phyloP scores from a whole-genome alignment of 2,113 vertebrate species.

The Lutjanus erythropterus region DNA sequence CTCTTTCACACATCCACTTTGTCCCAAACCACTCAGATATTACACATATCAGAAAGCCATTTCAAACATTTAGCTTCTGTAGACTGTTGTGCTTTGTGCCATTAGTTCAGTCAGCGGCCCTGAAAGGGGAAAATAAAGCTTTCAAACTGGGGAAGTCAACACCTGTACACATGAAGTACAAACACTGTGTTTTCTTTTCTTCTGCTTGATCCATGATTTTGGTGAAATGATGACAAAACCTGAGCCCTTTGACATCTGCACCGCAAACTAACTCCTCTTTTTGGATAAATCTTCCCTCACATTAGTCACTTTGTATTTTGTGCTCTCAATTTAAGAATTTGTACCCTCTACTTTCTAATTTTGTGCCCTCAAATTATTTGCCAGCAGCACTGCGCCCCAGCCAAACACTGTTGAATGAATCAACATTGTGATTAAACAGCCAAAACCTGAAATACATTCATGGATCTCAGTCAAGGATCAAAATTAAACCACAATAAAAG shows the following conservation, averaged over 20 bases:
- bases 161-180: neutral
- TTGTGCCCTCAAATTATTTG: neutral
- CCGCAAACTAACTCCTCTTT: no score
- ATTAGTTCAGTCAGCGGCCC: slow-evolving; percentile 28
- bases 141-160: slow-evolving; percentile 7
- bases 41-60: slow-evolving; percentile 55
- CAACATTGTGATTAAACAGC: neutral
- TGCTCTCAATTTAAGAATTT: neutral
- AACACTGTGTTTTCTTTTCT: neutral
- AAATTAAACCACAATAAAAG: neutral
- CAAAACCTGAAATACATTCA: neutral
- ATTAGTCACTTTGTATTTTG: neutral
- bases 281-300: neutral
- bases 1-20: slow-evolving; percentile 48
- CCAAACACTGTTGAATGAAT: neutral
- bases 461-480: neutral
- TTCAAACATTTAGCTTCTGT: slow-evolving; percentile 34
- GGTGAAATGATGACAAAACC: neutral
- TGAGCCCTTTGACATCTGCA: neutral
- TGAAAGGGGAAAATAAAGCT: slow-evolving; percentile 47
- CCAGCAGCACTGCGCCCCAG: neutral
- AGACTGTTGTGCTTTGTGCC: slow-evolving; percentile 19
- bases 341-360: neutral
- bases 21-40: slow-evolving; percentile 49
- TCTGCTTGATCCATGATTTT: neutral